A percentile compares a stretch with the other conserved stretches of the same genome.
phyloP scores from a whole-genome alignment of 2,888 invertebrate species.

The Augochlorella aurata region DNA sequence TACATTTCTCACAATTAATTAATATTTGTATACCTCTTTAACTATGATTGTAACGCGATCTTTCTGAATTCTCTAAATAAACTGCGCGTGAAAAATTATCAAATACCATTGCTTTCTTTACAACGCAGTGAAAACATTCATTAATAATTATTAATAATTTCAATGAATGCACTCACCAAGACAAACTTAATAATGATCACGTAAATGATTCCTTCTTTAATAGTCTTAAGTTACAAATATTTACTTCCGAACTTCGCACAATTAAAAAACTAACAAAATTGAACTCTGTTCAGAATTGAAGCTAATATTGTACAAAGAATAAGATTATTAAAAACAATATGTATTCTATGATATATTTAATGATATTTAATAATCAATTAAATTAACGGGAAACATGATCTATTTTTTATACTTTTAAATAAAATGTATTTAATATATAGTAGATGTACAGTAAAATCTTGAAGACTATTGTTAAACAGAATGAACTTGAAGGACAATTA shows the following conservation, averaged over 20 bases:
- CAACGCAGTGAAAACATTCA: slow-evolving; percentile 41
- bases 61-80: background rate
- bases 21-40: background rate
- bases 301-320: background rate
- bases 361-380: background rate
- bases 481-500: background rate
- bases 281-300: slow-evolving; percentile 3
- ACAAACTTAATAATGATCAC: slow-evolving; percentile 15
- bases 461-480: background rate
- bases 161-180: slow-evolving; percentile 29
- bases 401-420: background rate
- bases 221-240: slow-evolving; percentile 8
- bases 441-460: background rate
- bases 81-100: slow-evolving; percentile 42
- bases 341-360: background rate
- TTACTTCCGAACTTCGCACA: background rate
- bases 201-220: background rate
- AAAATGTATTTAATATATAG: background rate
- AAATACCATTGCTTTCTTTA: slow-evolving; percentile 48
- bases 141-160: slow-evolving; percentile 48
- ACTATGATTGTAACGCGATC: background rate
- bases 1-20: slow-evolving; percentile 46
- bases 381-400: background rate
- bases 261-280: background rate
- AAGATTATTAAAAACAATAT: background rate